Conservation (phyloP, 2,113 vertebrate genomes). For the Noturus placidus region DNA sequence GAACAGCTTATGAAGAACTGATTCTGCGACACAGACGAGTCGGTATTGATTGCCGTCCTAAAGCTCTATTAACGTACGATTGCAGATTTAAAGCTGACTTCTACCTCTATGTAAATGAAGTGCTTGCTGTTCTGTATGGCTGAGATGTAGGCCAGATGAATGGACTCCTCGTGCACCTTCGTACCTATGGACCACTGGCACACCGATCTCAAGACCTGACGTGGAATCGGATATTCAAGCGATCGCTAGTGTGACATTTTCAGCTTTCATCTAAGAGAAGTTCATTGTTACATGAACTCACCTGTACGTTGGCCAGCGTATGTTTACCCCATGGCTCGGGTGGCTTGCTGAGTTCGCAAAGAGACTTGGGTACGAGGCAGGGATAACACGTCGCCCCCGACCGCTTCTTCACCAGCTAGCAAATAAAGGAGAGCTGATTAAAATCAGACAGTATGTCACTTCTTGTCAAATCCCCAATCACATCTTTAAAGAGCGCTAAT, state of each 20-base stretch:
- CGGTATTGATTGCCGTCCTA: background rate
- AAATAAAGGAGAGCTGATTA: slow-evolving; percentile 54
- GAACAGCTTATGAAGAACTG: slow-evolving; percentile 57
- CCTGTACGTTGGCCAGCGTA: slow-evolving; percentile 48
- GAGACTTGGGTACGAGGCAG: slow-evolving; percentile 49
- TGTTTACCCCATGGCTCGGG: slow-evolving; percentile 37
- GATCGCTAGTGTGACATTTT: background rate
- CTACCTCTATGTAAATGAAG: slow-evolving; percentile 53
- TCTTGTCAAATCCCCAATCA: slow-evolving; percentile 42
- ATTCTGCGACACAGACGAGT: slow-evolving; percentile 36
- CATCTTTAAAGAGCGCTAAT: slow-evolving; percentile 55
- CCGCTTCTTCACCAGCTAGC: slow-evolving; percentile 53
- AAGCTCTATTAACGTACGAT: background rate
- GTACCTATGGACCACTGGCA: slow-evolving; percentile 56
- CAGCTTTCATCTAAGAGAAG: background rate
- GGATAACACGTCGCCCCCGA: slow-evolving; percentile 50
- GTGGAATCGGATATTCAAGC: background rate
- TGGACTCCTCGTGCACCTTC: slow-evolving; percentile 56
- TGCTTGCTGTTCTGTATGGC: slow-evolving; percentile 54
- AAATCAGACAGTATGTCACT: slow-evolving; percentile 46
- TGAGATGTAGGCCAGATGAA: slow-evolving; percentile 58
- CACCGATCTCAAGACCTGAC: slow-evolving; percentile 53
- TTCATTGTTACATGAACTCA: slow-evolving; percentile 9
- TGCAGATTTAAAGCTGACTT: background rate
- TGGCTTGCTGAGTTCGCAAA: slow-evolving; percentile 34